Evolutionary conservation across 2,113 vertebrate species (phyloP), one percentile per base, ranked within the genome.

Genomic region (Myodes glareolus): DNA sequence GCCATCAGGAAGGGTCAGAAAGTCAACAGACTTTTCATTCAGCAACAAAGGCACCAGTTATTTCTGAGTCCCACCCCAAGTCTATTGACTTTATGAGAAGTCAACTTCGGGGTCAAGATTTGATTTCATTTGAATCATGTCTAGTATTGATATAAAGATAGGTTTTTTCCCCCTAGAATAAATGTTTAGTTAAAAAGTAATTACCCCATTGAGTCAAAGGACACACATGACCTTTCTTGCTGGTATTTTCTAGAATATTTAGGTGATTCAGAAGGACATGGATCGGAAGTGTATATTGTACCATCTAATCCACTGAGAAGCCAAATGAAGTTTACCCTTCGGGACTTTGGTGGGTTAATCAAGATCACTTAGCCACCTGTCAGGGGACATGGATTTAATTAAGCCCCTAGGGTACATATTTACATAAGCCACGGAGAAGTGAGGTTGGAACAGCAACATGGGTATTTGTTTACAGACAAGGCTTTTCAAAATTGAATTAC

Each of bases 21-120:
- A 33, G 21, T 58, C 45, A 33, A n/a, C 7, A 80, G 88, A 58
- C 50, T 73, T 63, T 81, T 81, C 23, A 92, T n/a, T 68, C 36
- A 50, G 63, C 91, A 95, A 31, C 8, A 92, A 92, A 82, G 67
- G 58, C 27, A 31, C 39, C 4, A 0, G 36, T 65, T 55, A 70
- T 92, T 92, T 92, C 81, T 25, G 50, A 91, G 67, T 19, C 72
- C 81, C 0, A 31, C 16, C 29, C 33, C 0, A 5, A 65, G 77
- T 36, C 29, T 31, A n/a, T 88, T 91, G 39, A 96, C 88, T 94
- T 95, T 31, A 63, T 8, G 75, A 70, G 95, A 95, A 93, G 95
- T n/a, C n/a, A 92, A 88, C 63, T 90, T 95, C 16, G 80, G 78
- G 27, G 29, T 86, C 42, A 95, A 63, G 11, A 33, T 17, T 73